Conservation (phyloP, 2,797 vertebrate genomes). For the Aphelocoma californica region DNA sequence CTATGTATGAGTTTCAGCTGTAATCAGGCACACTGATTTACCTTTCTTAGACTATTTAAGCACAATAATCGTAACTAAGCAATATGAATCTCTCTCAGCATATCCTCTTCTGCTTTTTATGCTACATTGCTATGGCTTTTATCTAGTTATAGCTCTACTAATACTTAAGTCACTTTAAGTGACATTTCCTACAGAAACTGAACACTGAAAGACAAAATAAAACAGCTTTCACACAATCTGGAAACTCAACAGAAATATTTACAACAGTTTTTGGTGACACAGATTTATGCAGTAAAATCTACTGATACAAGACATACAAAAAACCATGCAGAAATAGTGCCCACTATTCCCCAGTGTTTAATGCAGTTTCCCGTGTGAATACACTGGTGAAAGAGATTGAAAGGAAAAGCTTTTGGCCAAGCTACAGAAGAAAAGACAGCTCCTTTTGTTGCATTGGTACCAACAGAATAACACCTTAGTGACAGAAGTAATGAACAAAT, state of each 20-base stretch:
- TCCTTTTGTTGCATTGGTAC: not conserved
- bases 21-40: not conserved
- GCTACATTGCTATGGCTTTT: not conserved
- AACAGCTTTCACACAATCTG: not conserved
- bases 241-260: conserved; percentile 9
- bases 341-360: not conserved
- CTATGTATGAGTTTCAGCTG: not conserved
- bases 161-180: not conserved
- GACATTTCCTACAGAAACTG: not conserved
- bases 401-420: not conserved
- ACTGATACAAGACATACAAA: not conserved
- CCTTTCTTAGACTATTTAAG: not conserved
- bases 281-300: conserved; percentile 42
- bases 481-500: not conserved
- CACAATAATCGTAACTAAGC: not conserved
- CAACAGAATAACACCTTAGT: not conserved
- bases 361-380: not conserved
- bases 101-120: not conserved
- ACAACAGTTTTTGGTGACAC: conserved; percentile 9
- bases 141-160: not conserved
- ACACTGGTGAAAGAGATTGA: not conserved
- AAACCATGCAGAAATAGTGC: not conserved
- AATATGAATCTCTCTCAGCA: not conserved
- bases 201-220: not conserved
- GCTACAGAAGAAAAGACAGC: not conserved